A percentile compares a stretch with the other conserved stretches of the same genome.
Evolutionary conservation across 2,797 vertebrate species (phyloP).

Genomic region (Epinephelus awoara): DNA sequence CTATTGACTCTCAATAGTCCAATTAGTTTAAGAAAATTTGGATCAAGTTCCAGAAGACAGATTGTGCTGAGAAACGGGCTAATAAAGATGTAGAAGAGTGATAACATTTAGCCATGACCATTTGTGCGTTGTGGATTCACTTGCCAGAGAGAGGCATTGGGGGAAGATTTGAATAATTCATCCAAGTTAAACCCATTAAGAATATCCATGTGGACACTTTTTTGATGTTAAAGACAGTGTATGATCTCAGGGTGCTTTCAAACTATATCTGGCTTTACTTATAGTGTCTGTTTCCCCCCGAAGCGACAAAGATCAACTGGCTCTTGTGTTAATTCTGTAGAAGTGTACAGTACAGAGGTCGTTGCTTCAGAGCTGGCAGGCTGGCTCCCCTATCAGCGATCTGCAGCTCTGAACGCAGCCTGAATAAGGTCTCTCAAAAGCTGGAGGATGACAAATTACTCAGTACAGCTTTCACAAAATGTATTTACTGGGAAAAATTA

Average conservation of each 20-base stretch:
- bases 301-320: slow-evolving; percentile 85
- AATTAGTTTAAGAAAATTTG: slow-evolving; percentile 54
- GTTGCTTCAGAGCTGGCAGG: slow-evolving; percentile 45
- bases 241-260: slow-evolving; percentile 81
- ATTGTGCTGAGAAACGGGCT: slow-evolving; percentile 25
- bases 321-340: slow-evolving; percentile 72
- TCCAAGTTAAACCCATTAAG: slow-evolving; percentile 82
- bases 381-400: slow-evolving; percentile 46
- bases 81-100: slow-evolving; percentile 46
- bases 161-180: slow-evolving; percentile 83
- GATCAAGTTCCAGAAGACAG: slow-evolving; percentile 44
- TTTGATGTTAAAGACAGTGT: slow-evolving; percentile 84
- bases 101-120: slow-evolving; percentile 62
- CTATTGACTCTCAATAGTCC: slow-evolving; percentile 49
- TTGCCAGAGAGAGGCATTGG: slow-evolving; percentile 65
- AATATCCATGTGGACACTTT: slow-evolving; percentile 82
- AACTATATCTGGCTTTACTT: slow-evolving; percentile 74
- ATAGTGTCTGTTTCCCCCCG: slow-evolving; percentile 78
- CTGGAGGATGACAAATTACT: slow-evolving; percentile 61
- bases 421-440: slow-evolving; percentile 51
- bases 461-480: slow-evolving; percentile 49
- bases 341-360: slow-evolving; percentile 66
- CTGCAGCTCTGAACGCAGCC: slow-evolving; percentile 36
- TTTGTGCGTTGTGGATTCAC: slow-evolving; percentile 57
- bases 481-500: slow-evolving; percentile 8